Percentiles rank a stretch among this genome's conserved stretches.
These are phyloP conservation scores for Drosophila pegasa DNA, from an alignment of 2,888 invertebrate species.

Conservation along the genomic window DNA sequence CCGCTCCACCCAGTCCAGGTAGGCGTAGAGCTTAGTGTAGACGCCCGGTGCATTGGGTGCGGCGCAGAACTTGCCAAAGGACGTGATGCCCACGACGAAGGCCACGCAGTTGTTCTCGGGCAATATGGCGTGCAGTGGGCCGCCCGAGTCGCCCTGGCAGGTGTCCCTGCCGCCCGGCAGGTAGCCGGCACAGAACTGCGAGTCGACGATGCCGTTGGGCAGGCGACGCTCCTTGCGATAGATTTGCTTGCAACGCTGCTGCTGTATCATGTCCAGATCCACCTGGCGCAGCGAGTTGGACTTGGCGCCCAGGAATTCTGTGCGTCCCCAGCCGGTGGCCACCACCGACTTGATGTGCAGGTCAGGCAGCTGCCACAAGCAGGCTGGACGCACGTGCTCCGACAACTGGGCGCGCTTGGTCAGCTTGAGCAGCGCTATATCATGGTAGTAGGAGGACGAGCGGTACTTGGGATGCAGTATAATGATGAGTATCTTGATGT, in stretches of 20 bases:
- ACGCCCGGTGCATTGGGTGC: conserved; percentile 83
- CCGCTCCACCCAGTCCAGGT: conserved; percentile 84
- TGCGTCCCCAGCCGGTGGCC: conserved; percentile 85
- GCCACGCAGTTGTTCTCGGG: conserved; percentile 83
- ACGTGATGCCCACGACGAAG: conserved; percentile 84
- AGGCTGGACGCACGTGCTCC: conserved; percentile 82
- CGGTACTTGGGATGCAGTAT: conserved; percentile 86
- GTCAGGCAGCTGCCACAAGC: conserved; percentile 83
- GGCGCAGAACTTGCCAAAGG: conserved; percentile 84
- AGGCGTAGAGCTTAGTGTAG: conserved; percentile 82
- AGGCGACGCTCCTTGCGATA: conserved; percentile 81
- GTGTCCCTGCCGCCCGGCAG: conserved; percentile 84
- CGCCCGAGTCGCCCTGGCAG: conserved; percentile 84
- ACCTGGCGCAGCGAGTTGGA: conserved; percentile 84
- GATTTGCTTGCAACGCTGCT: conserved; percentile 75
- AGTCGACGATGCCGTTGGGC: conserved; percentile 82
- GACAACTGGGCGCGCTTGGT: conserved; percentile 72
- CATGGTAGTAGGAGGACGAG: conserved; percentile 86
- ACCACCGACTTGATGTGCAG: conserved; percentile 66
- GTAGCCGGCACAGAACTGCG: conserved; percentile 85
- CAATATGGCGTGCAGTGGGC: conserved; percentile 82
- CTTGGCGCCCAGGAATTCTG: conserved; percentile 78
- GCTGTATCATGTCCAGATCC: conserved; percentile 78
- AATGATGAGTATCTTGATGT: conserved; percentile 84
- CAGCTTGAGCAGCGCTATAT: conserved; percentile 87